Conservation (phyloP, 2,113 vertebrate species). For the Echinops telfairi region DNA sequence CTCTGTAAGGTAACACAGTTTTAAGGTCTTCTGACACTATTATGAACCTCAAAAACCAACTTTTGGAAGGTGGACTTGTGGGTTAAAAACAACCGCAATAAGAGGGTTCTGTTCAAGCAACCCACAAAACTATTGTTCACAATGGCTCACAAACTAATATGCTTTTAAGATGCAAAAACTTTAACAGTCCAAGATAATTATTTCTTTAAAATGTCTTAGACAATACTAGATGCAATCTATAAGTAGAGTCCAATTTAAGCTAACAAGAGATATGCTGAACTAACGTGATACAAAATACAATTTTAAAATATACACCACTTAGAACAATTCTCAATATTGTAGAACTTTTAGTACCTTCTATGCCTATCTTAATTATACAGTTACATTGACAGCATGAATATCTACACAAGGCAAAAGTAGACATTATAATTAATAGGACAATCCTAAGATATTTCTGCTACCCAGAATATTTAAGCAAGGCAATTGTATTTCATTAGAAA, state of each 20-base stretch:
- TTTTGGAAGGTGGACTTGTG: not conserved
- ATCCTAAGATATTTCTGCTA: slow-evolving; percentile 33
- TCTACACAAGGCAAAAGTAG: not conserved
- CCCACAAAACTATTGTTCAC: not conserved
- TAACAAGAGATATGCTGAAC: not conserved
- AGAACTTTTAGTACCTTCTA: not conserved
- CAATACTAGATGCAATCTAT: slow-evolving; percentile 8
- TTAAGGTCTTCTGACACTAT: slow-evolving; percentile 18
- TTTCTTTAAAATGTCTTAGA: not conserved
- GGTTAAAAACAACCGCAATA: not conserved
- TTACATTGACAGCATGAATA: not conserved
- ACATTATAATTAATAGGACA: not conserved
- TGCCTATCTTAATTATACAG: slow-evolving; percentile 16
- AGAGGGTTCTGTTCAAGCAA: slow-evolving; percentile 40
- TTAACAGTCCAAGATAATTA: not conserved
- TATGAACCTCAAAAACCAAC: slow-evolving; percentile 2
- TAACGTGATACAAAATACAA: not conserved
- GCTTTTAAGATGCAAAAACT: not conserved
- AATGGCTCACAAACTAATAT: not conserved
- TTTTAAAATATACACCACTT: not conserved
- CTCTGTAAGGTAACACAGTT: not conserved
- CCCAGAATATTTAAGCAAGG: not conserved
- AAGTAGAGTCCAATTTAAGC: slow-evolving; percentile 5
- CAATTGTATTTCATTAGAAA: slow-evolving; percentile 19
- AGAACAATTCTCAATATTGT: not conserved